Percentiles rank a stretch among this genome's conserved stretches.
These are phyloP conservation scores for Uria aalge DNA, from an alignment of 2,113 vertebrate species.

Conservation along the genomic window DNA sequence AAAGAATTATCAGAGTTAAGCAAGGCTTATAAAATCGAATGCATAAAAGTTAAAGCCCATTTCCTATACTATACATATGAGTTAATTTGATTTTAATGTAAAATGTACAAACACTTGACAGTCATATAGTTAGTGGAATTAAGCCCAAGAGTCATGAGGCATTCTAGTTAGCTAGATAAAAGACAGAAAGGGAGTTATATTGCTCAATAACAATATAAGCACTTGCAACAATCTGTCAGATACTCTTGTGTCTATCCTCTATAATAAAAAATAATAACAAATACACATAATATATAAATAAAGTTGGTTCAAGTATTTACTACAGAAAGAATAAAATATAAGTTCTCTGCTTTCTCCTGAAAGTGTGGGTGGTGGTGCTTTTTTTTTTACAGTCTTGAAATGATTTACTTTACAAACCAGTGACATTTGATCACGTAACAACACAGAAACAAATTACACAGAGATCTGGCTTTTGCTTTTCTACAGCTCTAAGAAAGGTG, in stretches of 20 bases:
- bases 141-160: not conserved
- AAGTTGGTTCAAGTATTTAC: conserved; percentile 5
- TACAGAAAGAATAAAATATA: not conserved
- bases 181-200: not conserved
- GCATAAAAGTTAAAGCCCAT: not conserved
- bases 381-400: conserved; percentile 48
- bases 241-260: not conserved
- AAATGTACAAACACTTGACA: not conserved
- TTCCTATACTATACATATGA: not conserved
- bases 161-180: not conserved
- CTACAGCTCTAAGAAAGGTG: not conserved
- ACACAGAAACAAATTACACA: not conserved
- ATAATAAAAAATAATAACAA: not conserved
- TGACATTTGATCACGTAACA: conserved; percentile 68
- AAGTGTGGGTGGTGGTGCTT: conserved; percentile 25
- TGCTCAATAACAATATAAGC: not conserved
- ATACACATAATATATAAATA: not conserved
- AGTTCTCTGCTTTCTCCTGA: not conserved
- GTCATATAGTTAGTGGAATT: not conserved
- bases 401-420: conserved; percentile 68
- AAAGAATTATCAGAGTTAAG: not conserved
- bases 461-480: not conserved
- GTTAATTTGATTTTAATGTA: not conserved
- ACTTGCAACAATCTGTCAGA: not conserved
- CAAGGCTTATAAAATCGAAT: not conserved